A percentile compares a stretch with the other conserved stretches of the same genome.
phyloP scores from a whole-genome alignment of 1,140 invertebrate genomes.

The Drosophila aff. region DNA sequence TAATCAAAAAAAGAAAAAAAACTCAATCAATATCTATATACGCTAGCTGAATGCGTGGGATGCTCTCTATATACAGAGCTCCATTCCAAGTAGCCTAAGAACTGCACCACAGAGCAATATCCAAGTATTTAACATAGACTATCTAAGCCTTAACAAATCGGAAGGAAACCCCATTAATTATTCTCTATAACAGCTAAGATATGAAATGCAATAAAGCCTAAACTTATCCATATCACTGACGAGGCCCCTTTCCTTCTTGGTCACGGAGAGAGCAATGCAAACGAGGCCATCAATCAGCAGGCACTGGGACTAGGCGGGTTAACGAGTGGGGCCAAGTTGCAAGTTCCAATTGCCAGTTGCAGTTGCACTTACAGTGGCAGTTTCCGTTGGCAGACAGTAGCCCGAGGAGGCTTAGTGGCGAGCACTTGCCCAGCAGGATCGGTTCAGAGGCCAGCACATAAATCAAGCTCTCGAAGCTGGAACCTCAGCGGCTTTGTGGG shows the following conservation, averaged over 20 bases:
- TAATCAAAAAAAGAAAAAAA: conserved; percentile 23
- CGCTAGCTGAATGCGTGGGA: conserved; percentile 56
- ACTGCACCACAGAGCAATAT: conserved; percentile 41
- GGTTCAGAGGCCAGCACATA: conserved; percentile 51
- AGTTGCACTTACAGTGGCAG: conserved; percentile 19
- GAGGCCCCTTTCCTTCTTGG: conserved; percentile 21
- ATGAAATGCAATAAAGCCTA: conserved; percentile 73
- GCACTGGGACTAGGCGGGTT: conserved; percentile 47
- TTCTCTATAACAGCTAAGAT: conserved; percentile 69
- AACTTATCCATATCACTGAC: conserved; percentile 60
- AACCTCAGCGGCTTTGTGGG: conserved; percentile 15
- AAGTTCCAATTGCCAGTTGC: conserved; percentile 33
- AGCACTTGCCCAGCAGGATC: conserved; percentile 18
- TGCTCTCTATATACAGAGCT: conserved; percentile 9
- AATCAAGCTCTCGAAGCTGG: conserved; percentile 45
- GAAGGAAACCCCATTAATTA: conserved; percentile 42
- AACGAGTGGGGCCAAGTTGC: conserved; percentile 58
- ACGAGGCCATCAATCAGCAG: conserved; percentile 62
- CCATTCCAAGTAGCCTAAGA: conserved; percentile 51
- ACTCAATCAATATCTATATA: conserved; percentile 32
- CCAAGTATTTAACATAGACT: conserved; percentile 46
- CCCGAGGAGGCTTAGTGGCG: conserved; percentile 1
- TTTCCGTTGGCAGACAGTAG: conserved; percentile 34
- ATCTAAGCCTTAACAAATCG: conserved; percentile 38
- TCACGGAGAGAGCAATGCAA: conserved; percentile 18